A percentile compares a stretch with the other conserved stretches of the same genome.
These are phyloP conservation scores for Cottoperca gobio DNA, from an alignment of 2,797 vertebrate species.

Conservation along the genomic window DNA sequence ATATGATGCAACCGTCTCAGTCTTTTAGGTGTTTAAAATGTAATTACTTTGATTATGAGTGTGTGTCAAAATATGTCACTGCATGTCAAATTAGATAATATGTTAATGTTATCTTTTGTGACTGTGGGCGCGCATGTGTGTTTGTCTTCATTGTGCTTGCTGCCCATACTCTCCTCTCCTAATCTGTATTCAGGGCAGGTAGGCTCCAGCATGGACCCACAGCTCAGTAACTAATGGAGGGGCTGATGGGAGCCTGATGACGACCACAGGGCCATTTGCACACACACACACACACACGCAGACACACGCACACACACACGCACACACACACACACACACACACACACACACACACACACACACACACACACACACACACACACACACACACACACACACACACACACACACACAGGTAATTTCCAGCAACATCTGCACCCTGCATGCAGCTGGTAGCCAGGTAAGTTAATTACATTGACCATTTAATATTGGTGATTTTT, in stretches of 20 bases:
- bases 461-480: conserved; percentile 80
- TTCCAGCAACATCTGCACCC: conserved; percentile 67
- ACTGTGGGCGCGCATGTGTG: conserved; percentile 60
- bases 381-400: conserved; percentile 34
- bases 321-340: conserved; percentile 34
- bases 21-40: conserved; percentile 62
- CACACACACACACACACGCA: conserved; percentile 59
- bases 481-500: conserved; percentile 72
- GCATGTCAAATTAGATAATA: conserved; percentile 70
- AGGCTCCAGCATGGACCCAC: conserved; percentile 80
- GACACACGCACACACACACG: conserved; percentile 37
- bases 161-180: conserved; percentile 76
- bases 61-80: conserved; percentile 68
- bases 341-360: conserved; percentile 29
- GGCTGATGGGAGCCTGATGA: conserved; percentile 88
- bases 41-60: conserved; percentile 72
- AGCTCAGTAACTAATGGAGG: conserved; percentile 88
- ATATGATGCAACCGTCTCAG: conserved; percentile 59
- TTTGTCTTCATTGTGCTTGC: conserved; percentile 84
- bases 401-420: conserved; percentile 59
- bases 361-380: conserved; percentile 53
- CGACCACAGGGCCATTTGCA: conserved; percentile 82
- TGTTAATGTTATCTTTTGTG: conserved; percentile 69
- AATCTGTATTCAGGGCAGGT: conserved; percentile 87
- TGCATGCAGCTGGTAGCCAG: conserved; percentile 66